Base-by-base conservation (phyloP, 2,113 vertebrate species). In the Eolophus roseicapilla region DNA sequence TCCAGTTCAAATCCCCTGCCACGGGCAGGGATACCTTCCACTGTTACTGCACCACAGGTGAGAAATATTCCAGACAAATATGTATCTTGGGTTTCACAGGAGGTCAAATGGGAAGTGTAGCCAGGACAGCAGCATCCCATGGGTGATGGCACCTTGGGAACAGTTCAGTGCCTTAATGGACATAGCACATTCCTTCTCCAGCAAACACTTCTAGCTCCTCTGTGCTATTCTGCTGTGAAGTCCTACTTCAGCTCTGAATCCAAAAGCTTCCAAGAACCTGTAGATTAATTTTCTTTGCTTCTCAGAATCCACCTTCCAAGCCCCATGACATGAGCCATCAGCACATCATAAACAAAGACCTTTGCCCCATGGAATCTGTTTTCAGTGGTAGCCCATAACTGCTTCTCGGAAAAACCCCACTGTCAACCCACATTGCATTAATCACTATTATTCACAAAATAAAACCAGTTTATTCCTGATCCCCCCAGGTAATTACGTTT, bases 401-500 rank as follows among this genome's bases (percentile, higher is more conserved):
- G 44, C 24, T 44, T 29, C 19, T 67, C 17, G 10, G 55, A 52
- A 73, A 86, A 68, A 76, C 6, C 1, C 37, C 50, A 44, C 27
- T 8, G 0, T 31, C 49, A 49, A 29, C 33, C 41, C 81, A 47
- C 73, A 49, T n/a, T 10, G 39, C 27, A 64, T 59, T 71, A 94
- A 95, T 82, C 88, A 60, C 50, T 37, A 60, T 43, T 64, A 17
- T 43, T 49, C 90, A 90, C n/a, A 60, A 53, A 79, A 68, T 55
- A 50, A 75, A 83, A 84, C 49, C 53, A 70, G 44, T 80, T 93
- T 82, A 53, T 73, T 62, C 83, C 83, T 27, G 25, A 90, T 59
- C 52, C 83, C 71, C 79, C 37, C 88, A 88, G 81, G 81, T 82
- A 86, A 95, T 95, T 81, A 78, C 53, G 70, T 96, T 91, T 94